Conservation (phyloP, 2,888 invertebrate genomes). For the Volucella inanis region DNA sequence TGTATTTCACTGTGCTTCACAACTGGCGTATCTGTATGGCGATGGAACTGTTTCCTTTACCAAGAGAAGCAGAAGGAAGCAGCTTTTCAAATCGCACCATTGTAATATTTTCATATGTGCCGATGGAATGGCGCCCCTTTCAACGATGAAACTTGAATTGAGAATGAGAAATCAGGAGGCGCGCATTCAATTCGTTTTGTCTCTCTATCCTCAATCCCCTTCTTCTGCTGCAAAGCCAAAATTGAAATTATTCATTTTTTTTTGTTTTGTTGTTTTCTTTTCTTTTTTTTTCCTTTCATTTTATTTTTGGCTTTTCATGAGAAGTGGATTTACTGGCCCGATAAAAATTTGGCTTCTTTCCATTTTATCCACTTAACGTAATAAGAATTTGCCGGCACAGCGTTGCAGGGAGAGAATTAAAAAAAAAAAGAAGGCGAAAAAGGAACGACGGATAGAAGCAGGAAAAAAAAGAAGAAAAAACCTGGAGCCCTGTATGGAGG, state of each 20-base stretch:
- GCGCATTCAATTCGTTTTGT: slow-evolving; percentile 55
- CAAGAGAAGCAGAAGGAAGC: background rate
- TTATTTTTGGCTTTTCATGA: slow-evolving; percentile 70
- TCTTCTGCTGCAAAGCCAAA: slow-evolving; percentile 37
- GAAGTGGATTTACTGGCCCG: slow-evolving; percentile 77
- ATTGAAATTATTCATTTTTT: slow-evolving; percentile 68
- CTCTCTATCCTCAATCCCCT: background rate
- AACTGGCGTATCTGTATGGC: slow-evolving; percentile 6
- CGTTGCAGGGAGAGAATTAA: slow-evolving; percentile 30
- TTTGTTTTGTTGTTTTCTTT: background rate
- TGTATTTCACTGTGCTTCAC: background rate
- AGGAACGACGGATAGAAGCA: too few relatives aligned
- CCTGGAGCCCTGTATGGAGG: slow-evolving; percentile 18
- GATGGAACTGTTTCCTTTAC: background rate
- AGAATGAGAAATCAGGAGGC: background rate
- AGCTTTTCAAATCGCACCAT: slow-evolving; percentile 51
- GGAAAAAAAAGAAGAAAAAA: slow-evolving; percentile 1
- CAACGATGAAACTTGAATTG: slow-evolving; percentile 11
- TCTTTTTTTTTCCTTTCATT: slow-evolving; percentile 57
- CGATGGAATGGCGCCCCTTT: slow-evolving; percentile 15
- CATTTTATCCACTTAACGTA: slow-evolving; percentile 80
- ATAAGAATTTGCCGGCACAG: slow-evolving; percentile 77
- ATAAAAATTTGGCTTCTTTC: slow-evolving; percentile 79
- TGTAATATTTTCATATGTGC: slow-evolving; percentile 65
- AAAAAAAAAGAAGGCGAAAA: background rate